phyloP scores from a whole-genome alignment of 1,140 invertebrate species.

The Meloidogyne exigua region DNA sequence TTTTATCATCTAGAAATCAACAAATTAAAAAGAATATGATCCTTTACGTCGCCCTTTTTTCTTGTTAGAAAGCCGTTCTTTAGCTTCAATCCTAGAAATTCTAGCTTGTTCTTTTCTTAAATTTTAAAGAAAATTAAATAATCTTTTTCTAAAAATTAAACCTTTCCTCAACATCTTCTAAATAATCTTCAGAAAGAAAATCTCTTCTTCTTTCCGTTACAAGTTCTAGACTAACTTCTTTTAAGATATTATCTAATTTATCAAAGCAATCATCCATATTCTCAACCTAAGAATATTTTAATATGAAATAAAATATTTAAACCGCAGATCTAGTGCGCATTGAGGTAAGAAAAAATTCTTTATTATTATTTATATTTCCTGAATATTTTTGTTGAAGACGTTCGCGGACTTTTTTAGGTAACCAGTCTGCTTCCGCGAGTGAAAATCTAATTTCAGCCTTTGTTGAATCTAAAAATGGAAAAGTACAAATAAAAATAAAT shows the following conservation, averaged over 20 bases:
- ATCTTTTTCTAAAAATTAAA: conserved; percentile 2
- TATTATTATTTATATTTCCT: conserved; percentile 29
- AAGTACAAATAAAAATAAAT: conserved; percentile 3
- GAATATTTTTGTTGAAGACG: conserved; percentile 31
- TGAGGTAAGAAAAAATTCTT: conserved; percentile 43
- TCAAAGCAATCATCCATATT: conserved; percentile 50
- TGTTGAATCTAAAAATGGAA: conserved; percentile 48
- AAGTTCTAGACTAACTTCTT: conserved; percentile 27
- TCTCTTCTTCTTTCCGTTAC: conserved; percentile 8
- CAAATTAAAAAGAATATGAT: neutral
- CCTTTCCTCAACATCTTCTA: conserved; percentile 34
- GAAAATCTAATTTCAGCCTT: conserved; percentile 51
- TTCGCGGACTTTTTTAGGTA: conserved; percentile 37
- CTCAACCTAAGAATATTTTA: conserved; percentile 32
- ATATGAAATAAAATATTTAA: neutral
- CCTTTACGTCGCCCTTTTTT: conserved; percentile 29
- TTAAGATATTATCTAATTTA: conserved; percentile 35
- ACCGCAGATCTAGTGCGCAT: conserved; percentile 30
- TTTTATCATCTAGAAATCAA: neutral
- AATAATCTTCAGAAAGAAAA: conserved; percentile 28
- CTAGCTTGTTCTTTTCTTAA: conserved; percentile 31
- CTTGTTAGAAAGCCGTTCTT: conserved; percentile 25
- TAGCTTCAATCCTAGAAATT: conserved; percentile 16
- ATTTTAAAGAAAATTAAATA: neutral
- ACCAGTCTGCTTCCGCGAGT: conserved; percentile 38